Evolutionary conservation across 2,113 vertebrate species (phyloP).

Genomic region (Phaetusa simplex): DNA sequence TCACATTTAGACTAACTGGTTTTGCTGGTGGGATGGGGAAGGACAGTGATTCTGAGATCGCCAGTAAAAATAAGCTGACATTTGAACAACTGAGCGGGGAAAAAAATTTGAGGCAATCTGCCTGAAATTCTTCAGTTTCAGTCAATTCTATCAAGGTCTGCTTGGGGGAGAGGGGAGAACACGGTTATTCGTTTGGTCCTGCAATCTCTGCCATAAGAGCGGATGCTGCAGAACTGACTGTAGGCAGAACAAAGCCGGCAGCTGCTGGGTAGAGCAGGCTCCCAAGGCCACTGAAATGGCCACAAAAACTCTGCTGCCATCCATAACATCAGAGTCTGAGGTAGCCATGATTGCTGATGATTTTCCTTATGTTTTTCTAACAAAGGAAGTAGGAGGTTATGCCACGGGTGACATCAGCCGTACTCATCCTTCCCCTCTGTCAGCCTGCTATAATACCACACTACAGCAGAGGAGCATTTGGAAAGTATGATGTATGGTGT

Average conservation of each 20-base stretch:
- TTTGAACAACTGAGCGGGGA: not conserved
- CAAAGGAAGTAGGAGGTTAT: not conserved
- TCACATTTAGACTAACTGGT: not conserved
- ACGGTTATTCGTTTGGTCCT: not conserved
- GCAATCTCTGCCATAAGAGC: not conserved
- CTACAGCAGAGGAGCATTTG: not conserved
- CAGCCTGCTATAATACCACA: too few species aligned
- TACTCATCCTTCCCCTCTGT: not conserved
- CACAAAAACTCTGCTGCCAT: not conserved
- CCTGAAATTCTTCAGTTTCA: not conserved
- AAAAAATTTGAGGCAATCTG: not conserved
- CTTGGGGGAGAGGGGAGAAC: not conserved
- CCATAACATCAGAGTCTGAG: not conserved
- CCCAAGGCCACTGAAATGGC: not conserved
- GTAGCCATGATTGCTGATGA: not conserved
- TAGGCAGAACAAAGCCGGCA: not conserved
- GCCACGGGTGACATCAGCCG: not conserved
- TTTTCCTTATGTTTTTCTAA: not conserved
- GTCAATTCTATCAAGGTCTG: not conserved
- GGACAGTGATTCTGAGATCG: not conserved
- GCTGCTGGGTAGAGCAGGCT: not conserved
- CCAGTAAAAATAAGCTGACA: not conserved
- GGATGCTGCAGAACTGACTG: not conserved
- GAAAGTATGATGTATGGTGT: fast-evolving
- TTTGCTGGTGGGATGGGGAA: not conserved